Conservation (phyloP, 2,888 invertebrate genomes). For the Leptopterna dolabrata region DNA sequence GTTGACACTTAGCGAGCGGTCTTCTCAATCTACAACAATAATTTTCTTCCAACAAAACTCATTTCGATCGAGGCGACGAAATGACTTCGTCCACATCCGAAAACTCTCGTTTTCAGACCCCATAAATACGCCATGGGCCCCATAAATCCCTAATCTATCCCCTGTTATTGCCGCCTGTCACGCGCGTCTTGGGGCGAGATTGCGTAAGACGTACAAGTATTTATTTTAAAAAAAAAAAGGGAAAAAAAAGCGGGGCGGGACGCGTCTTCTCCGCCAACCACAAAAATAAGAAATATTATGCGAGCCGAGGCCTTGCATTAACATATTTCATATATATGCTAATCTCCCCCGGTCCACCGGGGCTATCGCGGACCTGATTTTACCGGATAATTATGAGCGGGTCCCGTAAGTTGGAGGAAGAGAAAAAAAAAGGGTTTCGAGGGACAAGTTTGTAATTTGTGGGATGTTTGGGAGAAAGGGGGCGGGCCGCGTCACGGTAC, state of each 20-base stretch:
- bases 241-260: background rate
- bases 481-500: background rate
- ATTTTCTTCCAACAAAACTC: background rate
- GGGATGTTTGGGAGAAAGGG: background rate
- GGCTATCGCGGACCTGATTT: constrained; percentile 11
- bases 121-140: background rate
- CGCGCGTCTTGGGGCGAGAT: background rate
- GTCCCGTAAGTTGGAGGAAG: background rate
- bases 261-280: background rate
- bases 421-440: background rate
- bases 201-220: background rate
- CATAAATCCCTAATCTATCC: background rate
- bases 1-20: too few species aligned
- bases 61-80: background rate
- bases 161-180: constrained; percentile 1
- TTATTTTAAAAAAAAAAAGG: too few species aligned
- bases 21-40: too few species aligned
- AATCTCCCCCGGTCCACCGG: background rate
- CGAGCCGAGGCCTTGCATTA: background rate
- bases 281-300: constrained; percentile 9
- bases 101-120: background rate
- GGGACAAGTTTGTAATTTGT: constrained; percentile 6
- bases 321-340: constrained; percentile 11
- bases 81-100: background rate
- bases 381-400: constrained; percentile 2